phyloP scores from a whole-genome alignment of 2,113 vertebrate genomes.

The Chamaea fasciata region DNA sequence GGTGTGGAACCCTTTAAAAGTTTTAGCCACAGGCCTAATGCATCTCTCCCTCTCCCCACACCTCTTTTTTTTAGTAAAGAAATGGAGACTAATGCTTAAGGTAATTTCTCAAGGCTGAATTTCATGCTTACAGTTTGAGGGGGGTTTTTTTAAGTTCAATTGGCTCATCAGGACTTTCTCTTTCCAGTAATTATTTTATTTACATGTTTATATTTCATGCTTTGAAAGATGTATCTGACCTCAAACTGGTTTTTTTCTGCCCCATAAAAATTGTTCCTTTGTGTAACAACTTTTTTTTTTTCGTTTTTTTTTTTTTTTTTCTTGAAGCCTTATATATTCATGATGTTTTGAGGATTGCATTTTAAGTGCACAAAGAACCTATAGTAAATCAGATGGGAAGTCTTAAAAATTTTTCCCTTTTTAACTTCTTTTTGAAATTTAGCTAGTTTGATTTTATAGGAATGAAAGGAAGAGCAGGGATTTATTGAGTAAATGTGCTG shows the following conservation, averaged over 20 bases:
- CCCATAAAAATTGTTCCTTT: background rate
- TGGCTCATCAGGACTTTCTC: background rate
- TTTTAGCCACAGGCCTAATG: background rate
- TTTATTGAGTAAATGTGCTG: conserved; percentile 14
- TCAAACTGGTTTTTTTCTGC: background rate
- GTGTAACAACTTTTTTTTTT: background rate
- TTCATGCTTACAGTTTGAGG: background rate
- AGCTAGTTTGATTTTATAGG: background rate
- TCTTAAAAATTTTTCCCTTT: background rate
- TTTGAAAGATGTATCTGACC: background rate
- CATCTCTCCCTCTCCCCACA: rapidly evolving
- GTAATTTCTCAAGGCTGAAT: background rate
- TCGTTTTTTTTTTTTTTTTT: background rate
- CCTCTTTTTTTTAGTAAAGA: background rate
- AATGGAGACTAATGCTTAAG: background rate
- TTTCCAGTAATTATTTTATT: background rate
- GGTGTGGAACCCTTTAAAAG: background rate
- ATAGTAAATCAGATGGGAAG: background rate
- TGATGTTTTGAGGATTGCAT: background rate
- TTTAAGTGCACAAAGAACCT: background rate
- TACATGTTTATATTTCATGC: background rate
- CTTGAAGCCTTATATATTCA: background rate
- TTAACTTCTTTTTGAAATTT: background rate
- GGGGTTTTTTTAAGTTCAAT: background rate
- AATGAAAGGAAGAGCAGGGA: background rate